A percentile compares a stretch with the other conserved stretches of the same genome.
Evolutionary conservation across 2,888 invertebrate species (phyloP).

Genomic region (Salpingus planirostris): DNA sequence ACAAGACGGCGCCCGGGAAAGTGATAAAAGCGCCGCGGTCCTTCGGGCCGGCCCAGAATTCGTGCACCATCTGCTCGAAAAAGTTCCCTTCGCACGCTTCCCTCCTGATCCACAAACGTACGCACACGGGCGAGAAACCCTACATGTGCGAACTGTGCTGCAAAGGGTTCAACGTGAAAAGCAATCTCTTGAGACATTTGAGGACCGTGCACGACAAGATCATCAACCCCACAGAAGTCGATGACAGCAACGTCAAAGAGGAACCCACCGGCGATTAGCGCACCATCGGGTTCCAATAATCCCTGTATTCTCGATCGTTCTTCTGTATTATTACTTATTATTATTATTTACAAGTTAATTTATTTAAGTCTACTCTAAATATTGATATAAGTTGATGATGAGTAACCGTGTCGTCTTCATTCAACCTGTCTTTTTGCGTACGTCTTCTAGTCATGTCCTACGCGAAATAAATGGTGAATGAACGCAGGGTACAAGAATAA

Average conservation of each 20-base stretch:
- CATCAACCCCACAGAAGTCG: conserved; percentile 39
- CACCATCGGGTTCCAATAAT: too few relatives aligned
- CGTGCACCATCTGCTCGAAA: conserved; percentile 61
- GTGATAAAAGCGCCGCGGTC: conserved; percentile 31
- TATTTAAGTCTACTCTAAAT: too few relatives aligned
- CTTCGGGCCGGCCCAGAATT: conserved; percentile 12
- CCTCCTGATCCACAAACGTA: conserved; percentile 68
- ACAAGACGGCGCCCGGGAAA: conserved; percentile 51
- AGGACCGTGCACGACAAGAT: conserved; percentile 67
- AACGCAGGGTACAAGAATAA: too few relatives aligned
- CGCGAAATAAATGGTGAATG: too few relatives aligned
- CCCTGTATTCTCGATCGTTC: too few relatives aligned
- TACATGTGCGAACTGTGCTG: conserved; percentile 66
- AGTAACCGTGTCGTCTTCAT: too few relatives aligned
- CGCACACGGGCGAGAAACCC: conserved; percentile 66
- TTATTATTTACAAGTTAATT: too few relatives aligned
- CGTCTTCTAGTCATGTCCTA: too few relatives aligned
- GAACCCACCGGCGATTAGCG: too few relatives aligned
- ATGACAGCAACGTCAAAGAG: conserved; percentile 6
- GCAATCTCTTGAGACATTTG: conserved; percentile 63
- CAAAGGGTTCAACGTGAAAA: conserved; percentile 73
- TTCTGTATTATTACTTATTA: too few relatives aligned
- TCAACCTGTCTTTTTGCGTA: too few relatives aligned
- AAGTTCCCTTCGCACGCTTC: conserved; percentile 70
- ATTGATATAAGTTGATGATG: too few relatives aligned